Conservation (phyloP, 2,888 invertebrate species). For the Noctua fimbriata region DNA sequence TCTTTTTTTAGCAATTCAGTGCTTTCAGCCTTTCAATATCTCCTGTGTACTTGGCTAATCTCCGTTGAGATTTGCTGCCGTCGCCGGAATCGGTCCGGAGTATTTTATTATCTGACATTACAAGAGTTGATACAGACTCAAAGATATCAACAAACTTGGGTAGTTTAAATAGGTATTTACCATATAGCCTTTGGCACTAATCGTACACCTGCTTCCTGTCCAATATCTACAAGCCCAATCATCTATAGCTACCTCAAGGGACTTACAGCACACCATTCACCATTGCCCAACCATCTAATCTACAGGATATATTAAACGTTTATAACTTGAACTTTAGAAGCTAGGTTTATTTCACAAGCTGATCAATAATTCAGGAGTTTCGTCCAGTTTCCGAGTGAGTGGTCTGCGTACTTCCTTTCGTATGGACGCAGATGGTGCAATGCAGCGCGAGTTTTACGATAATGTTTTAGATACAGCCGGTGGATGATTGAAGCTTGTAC, state of each 20-base stretch:
- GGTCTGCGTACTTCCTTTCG: conserved; percentile 39
- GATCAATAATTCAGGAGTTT: conserved; percentile 57
- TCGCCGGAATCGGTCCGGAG: background rate
- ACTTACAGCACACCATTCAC: conserved; percentile 19
- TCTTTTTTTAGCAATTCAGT: background rate
- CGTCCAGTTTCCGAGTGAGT: conserved; percentile 37
- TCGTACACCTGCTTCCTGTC: background rate
- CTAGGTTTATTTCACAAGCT: conserved; percentile 53
- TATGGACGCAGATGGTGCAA: conserved; percentile 48
- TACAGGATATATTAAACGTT: conserved; percentile 25
- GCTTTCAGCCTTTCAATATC: background rate
- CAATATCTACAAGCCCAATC: conserved; percentile 30
- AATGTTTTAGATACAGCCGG: background rate
- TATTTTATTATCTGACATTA: background rate
- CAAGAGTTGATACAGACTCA: background rate
- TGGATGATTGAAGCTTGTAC: background rate
- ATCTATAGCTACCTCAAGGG: conserved; percentile 14
- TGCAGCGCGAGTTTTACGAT: conserved; percentile 33
- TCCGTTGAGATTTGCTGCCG: background rate
- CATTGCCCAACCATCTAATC: conserved; percentile 40
- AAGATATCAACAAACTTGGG: background rate
- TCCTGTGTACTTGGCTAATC: background rate
- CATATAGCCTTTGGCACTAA: background rate
- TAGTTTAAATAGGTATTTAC: background rate
- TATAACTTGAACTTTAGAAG: conserved; percentile 40